These are phyloP conservation scores for Ellobius talpinus DNA, from an alignment of 2,113 vertebrate genomes.

Conservation along the genomic window DNA sequence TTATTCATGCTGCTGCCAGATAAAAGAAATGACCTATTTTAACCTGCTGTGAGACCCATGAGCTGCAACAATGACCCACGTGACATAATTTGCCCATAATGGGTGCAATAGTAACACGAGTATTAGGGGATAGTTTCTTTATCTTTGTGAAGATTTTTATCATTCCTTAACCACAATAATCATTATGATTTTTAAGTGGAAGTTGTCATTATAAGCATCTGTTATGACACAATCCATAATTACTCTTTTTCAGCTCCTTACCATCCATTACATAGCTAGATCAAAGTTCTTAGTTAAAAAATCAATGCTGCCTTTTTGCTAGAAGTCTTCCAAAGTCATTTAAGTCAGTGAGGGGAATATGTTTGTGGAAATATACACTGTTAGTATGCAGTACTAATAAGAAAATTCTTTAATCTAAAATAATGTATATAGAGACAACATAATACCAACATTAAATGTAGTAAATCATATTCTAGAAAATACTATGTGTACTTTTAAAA, in stretches of 20 bases:
- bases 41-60: background rate
- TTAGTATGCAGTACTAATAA: background rate
- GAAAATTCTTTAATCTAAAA: background rate
- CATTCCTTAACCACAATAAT: background rate
- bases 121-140: background rate
- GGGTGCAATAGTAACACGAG: background rate
- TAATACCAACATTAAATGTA: background rate
- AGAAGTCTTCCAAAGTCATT: background rate
- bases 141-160: background rate
- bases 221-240: background rate
- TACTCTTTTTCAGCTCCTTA: background rate
- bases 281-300: background rate
- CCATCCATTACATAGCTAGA: background rate
- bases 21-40: background rate
- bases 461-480: background rate
- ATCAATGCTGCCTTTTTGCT: background rate
- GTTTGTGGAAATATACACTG: background rate
- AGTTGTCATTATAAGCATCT: background rate
- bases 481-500: too few species aligned
- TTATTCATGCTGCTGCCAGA: background rate
- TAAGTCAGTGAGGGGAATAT: background rate
- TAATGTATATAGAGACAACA: background rate
- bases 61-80: background rate
- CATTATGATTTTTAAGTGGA: background rate
- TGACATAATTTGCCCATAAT: background rate